Base-by-base conservation (phyloP, 1,140 invertebrate genomes). In the Rhizoglyphus robini region DNA sequence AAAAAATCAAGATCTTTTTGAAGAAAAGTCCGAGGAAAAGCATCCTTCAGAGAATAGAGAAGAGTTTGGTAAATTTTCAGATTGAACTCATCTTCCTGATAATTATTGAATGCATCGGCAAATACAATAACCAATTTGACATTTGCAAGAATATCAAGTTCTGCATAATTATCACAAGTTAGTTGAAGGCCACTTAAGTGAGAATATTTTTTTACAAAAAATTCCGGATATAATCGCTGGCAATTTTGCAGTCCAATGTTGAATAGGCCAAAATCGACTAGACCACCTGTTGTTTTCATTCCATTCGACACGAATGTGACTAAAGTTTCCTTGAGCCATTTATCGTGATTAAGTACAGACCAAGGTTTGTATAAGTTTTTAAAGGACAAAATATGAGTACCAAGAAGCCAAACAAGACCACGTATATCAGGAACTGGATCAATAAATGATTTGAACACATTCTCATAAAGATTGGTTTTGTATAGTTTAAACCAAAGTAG, bases 401-500 rank as follows among this genome's bases (percentile, higher is more conserved):
- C 62, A 4, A 63, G 18, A 3, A 63, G 2, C 62, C 62, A 63
- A 1, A 49, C 18, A 25, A 57, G 18, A 30, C 62, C 62, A 20
- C 49, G 57, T 23, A 63, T 59, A 30, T 63, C 46, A 27, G 32
- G 13, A 30, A 13, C 27, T n/a, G 62, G 29, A 38, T 63, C 49
- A 2, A 63, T 15, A 8, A 63, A 63, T 13, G 57, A 15, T 11
- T 57, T 57, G 57, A 63, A 63, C 13, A 62, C 23, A 1, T 18
- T 63, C 2, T 63, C 2, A 63, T 62, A 63, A 25, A 63, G 29
- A 38, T 57, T 63, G 15, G 5, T 54, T 38, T 62, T 63, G 18
- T 63, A 63, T 3, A 63, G 27, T 27, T 63, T 63, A 18, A 63
- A 63, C 62, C 62, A 63, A 13, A 63, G 27, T 18, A 13, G 46